Conservation (phyloP, 2,888 invertebrate genomes). For the Hipparchia sbordonii region DNA sequence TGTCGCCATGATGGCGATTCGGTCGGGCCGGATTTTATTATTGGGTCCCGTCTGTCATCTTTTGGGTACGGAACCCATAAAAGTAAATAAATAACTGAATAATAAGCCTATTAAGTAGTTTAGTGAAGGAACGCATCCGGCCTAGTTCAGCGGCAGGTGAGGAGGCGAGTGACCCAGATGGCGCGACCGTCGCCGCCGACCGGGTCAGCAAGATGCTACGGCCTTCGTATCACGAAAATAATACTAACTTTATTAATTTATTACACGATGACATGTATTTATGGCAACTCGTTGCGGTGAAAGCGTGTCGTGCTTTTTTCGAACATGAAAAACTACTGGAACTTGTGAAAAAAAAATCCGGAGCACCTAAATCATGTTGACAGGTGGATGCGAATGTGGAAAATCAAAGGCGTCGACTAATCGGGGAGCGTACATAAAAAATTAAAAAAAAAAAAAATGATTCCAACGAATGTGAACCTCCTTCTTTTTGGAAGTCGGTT, state of each 20-base stretch:
- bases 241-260: slow-evolving; percentile 41
- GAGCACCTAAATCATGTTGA: no score
- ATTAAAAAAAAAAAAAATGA: no score
- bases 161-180: slow-evolving; percentile 72
- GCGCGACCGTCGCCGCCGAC: slow-evolving; percentile 78
- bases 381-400: no score
- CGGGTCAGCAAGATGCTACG: slow-evolving; percentile 72
- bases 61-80: no score
- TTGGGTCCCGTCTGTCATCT: no score
- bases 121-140: slow-evolving; percentile 25
- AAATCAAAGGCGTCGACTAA: no score
- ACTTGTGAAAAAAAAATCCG: not conserved
- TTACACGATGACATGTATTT: slow-evolving; percentile 30
- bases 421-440: no score
- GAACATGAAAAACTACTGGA: not conserved
- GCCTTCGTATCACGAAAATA: slow-evolving; percentile 59
- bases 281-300: slow-evolving; percentile 29
- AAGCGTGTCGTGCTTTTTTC: not conserved
- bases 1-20: no score
- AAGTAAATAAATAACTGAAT: not conserved
- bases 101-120: not conserved
- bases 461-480: no score
- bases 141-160: slow-evolving; percentile 36
- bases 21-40: no score
- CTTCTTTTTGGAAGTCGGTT: no score